phyloP scores from a whole-genome alignment of 37 sponge, comb jelly and placozoan species.

The Diacarnus erythraeanus region DNA sequence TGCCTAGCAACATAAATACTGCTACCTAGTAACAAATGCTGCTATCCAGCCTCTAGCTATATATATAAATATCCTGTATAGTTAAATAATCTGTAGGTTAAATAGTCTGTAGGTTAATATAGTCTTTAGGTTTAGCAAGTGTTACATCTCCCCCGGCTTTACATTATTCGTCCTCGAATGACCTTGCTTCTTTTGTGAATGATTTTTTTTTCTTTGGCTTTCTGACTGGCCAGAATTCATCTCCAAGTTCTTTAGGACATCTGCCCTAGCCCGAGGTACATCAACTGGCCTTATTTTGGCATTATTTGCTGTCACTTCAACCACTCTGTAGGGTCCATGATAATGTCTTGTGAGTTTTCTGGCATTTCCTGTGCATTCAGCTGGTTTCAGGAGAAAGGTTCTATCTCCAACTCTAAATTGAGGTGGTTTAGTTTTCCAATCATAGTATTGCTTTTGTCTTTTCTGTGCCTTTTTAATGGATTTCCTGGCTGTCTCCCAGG shows the following conservation, averaged over 20 bases:
- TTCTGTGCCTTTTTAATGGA: conserved; percentile 36
- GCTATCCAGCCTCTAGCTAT: too few species aligned
- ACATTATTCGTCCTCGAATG: conserved; percentile 9
- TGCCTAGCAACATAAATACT: too few species aligned
- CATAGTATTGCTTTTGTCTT: conserved; percentile 43
- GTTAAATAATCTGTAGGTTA: too few species aligned
- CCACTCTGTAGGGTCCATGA: conserved; percentile 45
- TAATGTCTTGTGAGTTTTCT: conserved; percentile 37
- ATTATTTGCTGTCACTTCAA: conserved; percentile 16
- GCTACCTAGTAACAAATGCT: too few species aligned
- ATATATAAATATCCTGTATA: too few species aligned
- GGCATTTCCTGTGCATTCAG: conserved; percentile 13
- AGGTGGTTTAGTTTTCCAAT: not conserved
- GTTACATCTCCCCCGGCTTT: conserved; percentile 22
- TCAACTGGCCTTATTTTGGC: conserved; percentile 25
- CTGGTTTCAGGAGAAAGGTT: conserved; percentile 51
- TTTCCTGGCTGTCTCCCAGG: conserved; percentile 48
- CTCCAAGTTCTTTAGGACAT: conserved; percentile 28
- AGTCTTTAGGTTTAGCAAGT: too few species aligned
- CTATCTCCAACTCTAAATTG: conserved; percentile 30
- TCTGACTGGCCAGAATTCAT: conserved; percentile 22
- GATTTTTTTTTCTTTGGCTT: not conserved
- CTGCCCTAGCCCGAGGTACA: too few species aligned
- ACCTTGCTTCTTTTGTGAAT: not conserved
- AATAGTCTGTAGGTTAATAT: too few species aligned